Evolutionary conservation across 2,888 invertebrate species (phyloP), one percentile per base, ranked within the genome.

Genomic region (Drosophila recens): DNA sequence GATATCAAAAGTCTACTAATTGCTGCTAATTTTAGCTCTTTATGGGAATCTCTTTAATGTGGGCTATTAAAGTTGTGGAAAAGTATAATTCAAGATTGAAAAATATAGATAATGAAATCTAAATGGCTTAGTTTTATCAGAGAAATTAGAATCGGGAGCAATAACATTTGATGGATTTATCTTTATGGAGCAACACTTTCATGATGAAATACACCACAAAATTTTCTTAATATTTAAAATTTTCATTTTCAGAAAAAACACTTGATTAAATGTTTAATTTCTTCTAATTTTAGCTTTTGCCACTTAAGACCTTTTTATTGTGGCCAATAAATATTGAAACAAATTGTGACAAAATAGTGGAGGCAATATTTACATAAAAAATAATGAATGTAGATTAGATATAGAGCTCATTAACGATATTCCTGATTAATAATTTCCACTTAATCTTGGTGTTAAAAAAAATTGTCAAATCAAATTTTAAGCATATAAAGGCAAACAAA

Each of bases 1-100:
- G 56, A 62, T 71, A 23, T 20, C 20, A 3, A n/a, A 23, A 15
- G 15, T n/a, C n/a, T 11, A 11, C 15, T 57, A 45, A 57, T 43
- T 15, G n/a, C 56, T 34, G 4, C 46, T 23, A 46, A 46, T 46
- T 27, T 23, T 38, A 46, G 46, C 46, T 27, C 23, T n/a, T 45
- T 56, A 43, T 45, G 15, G 8, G 9, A 38, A 34, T 27, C 54
- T 51, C n/a, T 27, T 67, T 13, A 59, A 43, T 9, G 11, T 20
- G 33, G 15, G n/a, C 4, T 33, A 34, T 42, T 20, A 62, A 42
- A 9, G 20, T 20, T 51, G 49, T 23, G 38, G n/a, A 5, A 9
- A 23, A n/a, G 30, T 30, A 30, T 8, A 30, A 3, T 34, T 45
- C n/a, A 20, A 15, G 6, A 23, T 56, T 45, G n/a, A 43, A 10